Evolutionary conservation across 2,888 invertebrate species (phyloP), one percentile per base, ranked within the genome.

Genomic region (Perizoma flavofasciatum): DNA sequence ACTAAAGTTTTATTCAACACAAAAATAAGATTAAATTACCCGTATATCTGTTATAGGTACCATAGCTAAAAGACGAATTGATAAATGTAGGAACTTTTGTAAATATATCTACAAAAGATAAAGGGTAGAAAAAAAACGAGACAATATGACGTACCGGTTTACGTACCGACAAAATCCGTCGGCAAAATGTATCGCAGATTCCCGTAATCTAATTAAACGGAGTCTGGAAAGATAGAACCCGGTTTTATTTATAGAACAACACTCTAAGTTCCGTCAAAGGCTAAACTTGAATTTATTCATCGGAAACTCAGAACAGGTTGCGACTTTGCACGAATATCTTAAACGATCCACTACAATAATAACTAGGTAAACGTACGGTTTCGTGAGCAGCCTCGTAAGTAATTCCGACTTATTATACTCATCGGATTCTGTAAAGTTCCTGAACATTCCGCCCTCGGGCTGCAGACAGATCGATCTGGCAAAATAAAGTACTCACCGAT

Each of bases 401-500:
- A 48, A 54, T 49, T 49, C 9, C 33, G 33, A 10, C 44, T 11
- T 39, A 22, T 32, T 49, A 45, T 39, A 43, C 22, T 22, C 22
- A 22, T 40, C 33, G 44, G 45, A 56, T 48, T 52, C 48, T 49
- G 54, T 49, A 10, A 37, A 11, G 37, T 39, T 35, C 48, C 41
- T 22, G 33, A 37, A 55, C 48, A 48, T 54, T 49, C 43, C 22
- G 11, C 8, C 43, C 37, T 32, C 37, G 11, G 32, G 7, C n/a
- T n/a, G n/a, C 5, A 9, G 40, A 22, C 8, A 56, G 57, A 54
- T 56, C 47, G 50, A 66, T 60, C 44, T 54, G 49, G 45, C 47
- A 60, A n/a, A 41, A 41, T 5, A 44, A 53, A 56, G 40, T 56
- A 67, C 69, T 69, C 32, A 69, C 69, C 58, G 57, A 50, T 37